These are phyloP conservation scores for Lutjanus erythropterus DNA, from an alignment of 2,113 vertebrate species.

Conservation along the genomic window DNA sequence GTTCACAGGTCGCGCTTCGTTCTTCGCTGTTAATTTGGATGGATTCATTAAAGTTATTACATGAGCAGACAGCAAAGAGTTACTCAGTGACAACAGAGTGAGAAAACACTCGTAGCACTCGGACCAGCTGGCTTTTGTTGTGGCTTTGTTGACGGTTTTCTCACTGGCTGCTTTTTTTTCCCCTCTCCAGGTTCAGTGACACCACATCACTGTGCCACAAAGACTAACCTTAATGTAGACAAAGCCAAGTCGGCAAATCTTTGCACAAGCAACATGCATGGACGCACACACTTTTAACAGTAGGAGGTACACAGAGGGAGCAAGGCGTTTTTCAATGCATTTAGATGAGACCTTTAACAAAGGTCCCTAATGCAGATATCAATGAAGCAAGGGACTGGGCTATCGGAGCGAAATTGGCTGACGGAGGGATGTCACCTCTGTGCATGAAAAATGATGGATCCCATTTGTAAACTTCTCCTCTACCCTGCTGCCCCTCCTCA, in stretches of 20 bases:
- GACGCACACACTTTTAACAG: slow-evolving; percentile 74
- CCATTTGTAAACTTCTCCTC: slow-evolving; percentile 83
- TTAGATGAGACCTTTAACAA: slow-evolving; percentile 90
- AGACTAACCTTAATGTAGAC: slow-evolving; percentile 84
- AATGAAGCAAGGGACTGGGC: slow-evolving; percentile 85
- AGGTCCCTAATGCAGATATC: slow-evolving; percentile 88
- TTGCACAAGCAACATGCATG: slow-evolving; percentile 68
- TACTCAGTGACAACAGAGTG: slow-evolving; percentile 25
- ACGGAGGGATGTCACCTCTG: slow-evolving; percentile 84
- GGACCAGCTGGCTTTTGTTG: slow-evolving; percentile 32
- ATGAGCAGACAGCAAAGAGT: slow-evolving; percentile 26
- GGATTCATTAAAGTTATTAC: slow-evolving; percentile 52
- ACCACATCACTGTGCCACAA: slow-evolving; percentile 66
- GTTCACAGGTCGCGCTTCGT: slow-evolving; percentile 51
- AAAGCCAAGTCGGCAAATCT: slow-evolving; percentile 85
- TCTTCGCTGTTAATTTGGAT: slow-evolving; percentile 43
- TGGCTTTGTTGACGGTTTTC: slow-evolving; percentile 51
- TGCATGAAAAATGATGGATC: slow-evolving; percentile 88
- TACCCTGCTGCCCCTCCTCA: slow-evolving; percentile 28
- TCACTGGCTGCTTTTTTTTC: slow-evolving; percentile 18
- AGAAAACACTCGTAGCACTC: slow-evolving; percentile 37
- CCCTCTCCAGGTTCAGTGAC: slow-evolving; percentile 70
- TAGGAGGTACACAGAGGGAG: slow-evolving; percentile 77
- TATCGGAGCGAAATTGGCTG: slow-evolving; percentile 85
- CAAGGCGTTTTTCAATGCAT: slow-evolving; percentile 87